These are phyloP conservation scores for Sarotherodon lohbergeri DNA, from an alignment of 2,113 vertebrate genomes.

Conservation along the genomic window DNA sequence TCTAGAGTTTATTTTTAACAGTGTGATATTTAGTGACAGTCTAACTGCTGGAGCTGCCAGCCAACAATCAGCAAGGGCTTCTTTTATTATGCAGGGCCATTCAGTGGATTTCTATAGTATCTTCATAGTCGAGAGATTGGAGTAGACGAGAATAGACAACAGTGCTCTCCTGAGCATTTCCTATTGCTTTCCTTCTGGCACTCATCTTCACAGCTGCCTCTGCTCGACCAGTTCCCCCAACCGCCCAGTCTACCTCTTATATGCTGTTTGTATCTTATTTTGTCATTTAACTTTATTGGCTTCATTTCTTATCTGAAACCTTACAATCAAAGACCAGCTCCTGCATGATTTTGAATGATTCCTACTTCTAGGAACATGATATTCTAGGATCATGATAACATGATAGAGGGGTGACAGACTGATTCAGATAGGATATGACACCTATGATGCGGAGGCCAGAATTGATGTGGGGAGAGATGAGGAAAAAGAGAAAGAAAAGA, in stretches of 20 bases:
- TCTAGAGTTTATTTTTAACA: neutral
- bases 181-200: slow-evolving; percentile 20
- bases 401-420: neutral
- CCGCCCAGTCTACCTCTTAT: neutral
- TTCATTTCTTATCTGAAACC: neutral
- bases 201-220: slow-evolving; percentile 39
- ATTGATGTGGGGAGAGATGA: neutral
- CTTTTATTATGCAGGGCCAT: neutral
- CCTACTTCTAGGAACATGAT: neutral
- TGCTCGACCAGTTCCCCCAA: neutral
- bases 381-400: neutral
- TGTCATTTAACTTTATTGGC: neutral
- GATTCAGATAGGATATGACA: neutral
- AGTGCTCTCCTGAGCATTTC: slow-evolving; percentile 1
- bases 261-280: neutral
- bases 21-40: neutral
- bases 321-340: neutral
- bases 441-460: neutral
- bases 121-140: neutral
- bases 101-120: neutral
- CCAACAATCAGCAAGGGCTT: neutral
- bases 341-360: neutral
- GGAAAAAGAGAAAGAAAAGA: neutral
- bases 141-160: neutral
- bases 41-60: neutral